Evolutionary conservation across 2,888 invertebrate genomes (phyloP), one percentile per base, ranked within the genome.

Genomic region (Lordiphosa fenestrarum): DNA sequence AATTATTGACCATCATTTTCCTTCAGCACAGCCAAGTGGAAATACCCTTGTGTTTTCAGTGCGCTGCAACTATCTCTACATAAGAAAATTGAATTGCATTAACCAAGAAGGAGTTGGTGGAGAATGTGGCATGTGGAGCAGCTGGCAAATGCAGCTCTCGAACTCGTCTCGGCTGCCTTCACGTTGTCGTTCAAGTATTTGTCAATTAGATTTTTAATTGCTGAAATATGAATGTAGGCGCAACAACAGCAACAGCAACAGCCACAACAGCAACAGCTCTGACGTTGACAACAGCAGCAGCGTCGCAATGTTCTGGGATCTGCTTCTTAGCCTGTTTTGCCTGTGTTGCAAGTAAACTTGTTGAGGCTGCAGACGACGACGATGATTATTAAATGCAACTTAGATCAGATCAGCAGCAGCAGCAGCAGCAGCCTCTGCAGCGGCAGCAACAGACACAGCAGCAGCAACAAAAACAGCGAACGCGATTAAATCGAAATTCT

Each of bases 181-280:
- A 81, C 78, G 71, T 69, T 73, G 84, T 69, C 78, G 71, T 67
- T 74, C 73, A 77, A 81, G 84, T 84, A 80, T 84, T 80, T 80
- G 84, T 80, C 80, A 80, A 84, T 80, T 80, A 80, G 80, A 84
- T 82, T 84, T 81, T 82, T 84, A 81, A 81, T 81, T 81, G 81
- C 84, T 84, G 75, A 84, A 84, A 81, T 81, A 82, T 81, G 84
- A 81, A 81, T 81, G 84, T 84, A 73, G 82, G 75, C 82, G 84
- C 78, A 72, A 70, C 63, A 71, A 50, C 39, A 41, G 21, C 46
- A 15, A 33, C 39, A 41, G 21, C 46, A 33, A 35, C 51, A 12
- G 35, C 47, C 35, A 56, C 66, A 54, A 6, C 30, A 21, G 25
- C 30, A 49, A 25, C 36, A 42, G 37, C 38, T 25, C 25, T 25